Evolutionary conservation across 2,888 invertebrate genomes (phyloP).

Genomic region (Caradrina kadenii): DNA sequence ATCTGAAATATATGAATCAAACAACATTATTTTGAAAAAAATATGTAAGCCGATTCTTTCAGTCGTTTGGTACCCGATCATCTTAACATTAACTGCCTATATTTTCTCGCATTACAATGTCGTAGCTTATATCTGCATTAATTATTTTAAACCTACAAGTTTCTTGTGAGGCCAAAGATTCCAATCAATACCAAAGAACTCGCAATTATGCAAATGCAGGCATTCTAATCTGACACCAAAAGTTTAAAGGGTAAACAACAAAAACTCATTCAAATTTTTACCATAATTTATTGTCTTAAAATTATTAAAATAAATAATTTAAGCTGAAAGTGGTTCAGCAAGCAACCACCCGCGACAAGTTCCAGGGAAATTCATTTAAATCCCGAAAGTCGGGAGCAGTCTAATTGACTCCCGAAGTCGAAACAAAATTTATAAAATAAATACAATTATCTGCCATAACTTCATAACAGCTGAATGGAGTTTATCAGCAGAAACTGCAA

Average conservation of each 20-base stretch:
- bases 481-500: constrained; percentile 51
- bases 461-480: constrained; percentile 57
- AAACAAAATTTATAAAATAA: constrained; percentile 66
- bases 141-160: neutral
- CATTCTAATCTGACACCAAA: constrained; percentile 16
- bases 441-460: constrained; percentile 59
- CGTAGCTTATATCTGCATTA: neutral
- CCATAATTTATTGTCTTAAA: constrained; percentile 69
- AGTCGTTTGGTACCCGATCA: too few relatives aligned
- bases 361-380: constrained; percentile 67
- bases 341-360: constrained; percentile 61
- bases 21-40: too few relatives aligned
- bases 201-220: constrained; percentile 26
- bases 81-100: neutral
- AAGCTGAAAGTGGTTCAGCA: constrained; percentile 60
- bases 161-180: neutral
- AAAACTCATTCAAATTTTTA: constrained; percentile 46
- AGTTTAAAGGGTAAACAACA: constrained; percentile 29
- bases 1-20: too few relatives aligned
- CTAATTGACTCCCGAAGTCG: constrained; percentile 67
- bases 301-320: constrained; percentile 72
- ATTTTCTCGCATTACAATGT: neutral
- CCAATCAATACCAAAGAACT: constrained; percentile 5
- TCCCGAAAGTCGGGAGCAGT: constrained; percentile 60
- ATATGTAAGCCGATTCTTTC: too few relatives aligned